Percentiles rank a stretch among this genome's conserved stretches.
phyloP scores from a whole-genome alignment of 2,113 vertebrate species.

The Tautogolabrus adspersus region DNA sequence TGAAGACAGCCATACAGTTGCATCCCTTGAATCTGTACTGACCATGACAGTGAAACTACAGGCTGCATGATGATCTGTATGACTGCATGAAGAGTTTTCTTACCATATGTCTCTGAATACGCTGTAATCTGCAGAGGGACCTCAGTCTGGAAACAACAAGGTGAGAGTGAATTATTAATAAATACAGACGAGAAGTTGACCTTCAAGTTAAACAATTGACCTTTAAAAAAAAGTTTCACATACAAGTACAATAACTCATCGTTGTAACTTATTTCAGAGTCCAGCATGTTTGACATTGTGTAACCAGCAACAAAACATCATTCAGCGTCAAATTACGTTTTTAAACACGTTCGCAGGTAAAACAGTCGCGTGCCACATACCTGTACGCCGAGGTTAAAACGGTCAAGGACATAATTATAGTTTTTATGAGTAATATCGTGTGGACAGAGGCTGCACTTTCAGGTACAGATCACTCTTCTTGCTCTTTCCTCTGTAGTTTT shows the following conservation, averaged over 20 bases:
- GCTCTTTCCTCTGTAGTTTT: background rate
- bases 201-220: no score
- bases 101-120: constrained; percentile 83
- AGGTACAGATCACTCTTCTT: no score
- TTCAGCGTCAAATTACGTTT: background rate
- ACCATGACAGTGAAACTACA: no score
- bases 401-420: constrained; percentile 64
- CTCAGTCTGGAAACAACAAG: constrained; percentile 66
- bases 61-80: background rate
- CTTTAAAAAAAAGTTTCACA: no score
- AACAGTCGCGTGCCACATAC: constrained; percentile 38
- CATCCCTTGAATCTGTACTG: no score
- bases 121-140: constrained; percentile 76
- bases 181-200: no score
- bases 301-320: background rate
- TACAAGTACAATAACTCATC: background rate
- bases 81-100: constrained; percentile 13
- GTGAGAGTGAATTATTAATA: background rate
- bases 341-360: background rate
- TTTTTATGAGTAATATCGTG: background rate
- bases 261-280: background rate
- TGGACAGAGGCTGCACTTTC: background rate
- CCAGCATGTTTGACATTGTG: background rate
- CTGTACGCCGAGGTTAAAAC: constrained; percentile 53
- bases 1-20: no score